Evolutionary conservation across 2,888 invertebrate species (phyloP), one percentile per base, ranked within the genome.

Genomic region (Diplolepis rosae): DNA sequence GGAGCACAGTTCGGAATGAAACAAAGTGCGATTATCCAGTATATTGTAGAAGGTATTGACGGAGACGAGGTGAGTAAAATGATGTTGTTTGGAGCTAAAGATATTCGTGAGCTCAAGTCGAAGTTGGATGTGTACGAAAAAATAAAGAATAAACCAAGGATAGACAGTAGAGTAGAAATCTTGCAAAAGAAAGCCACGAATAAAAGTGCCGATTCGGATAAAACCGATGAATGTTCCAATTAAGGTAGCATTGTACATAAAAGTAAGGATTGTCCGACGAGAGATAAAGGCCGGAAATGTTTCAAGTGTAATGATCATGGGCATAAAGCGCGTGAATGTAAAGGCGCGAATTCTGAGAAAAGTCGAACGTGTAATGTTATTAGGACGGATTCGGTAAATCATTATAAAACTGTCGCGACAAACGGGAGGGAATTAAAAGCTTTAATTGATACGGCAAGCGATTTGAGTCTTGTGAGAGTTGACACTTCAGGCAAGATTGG

Each of bases 401-500:
- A 13, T 39, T 39, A 39, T 39, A 39, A 39, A 39, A 39, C 2
- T 9, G 39, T 39, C 13, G 5, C 2, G 4, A 39, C n/a, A 6
- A 11, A 39, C 13, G 39, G 39, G 2, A 13, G 7, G n/a, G 11
- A 39, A 6, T 39, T 39, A 68, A n/a, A n/a, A n/a, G n/a, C n/a
- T n/a, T n/a, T n/a, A n/a, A n/a, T 76, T 3, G 76, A 76, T 22
- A 66, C 73, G 0, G n/a, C n/a, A n/a, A 77, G 75, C 30, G 74
- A 77, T 50, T 48, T 71, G 13, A 69, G 61, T 28, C 9, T 75
- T n/a, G 68, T 75, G 65, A 65, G 68, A 4, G 50, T 48, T 1
- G 22, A 71, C 0, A 45, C 67, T 4, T 65, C 72, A 11, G 22
- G 65, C 15, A 68, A 69, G 9, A 48, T 74, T 9, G 73, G 74